Base-by-base conservation (phyloP, 2,888 invertebrate species). In the Labia minor region DNA sequence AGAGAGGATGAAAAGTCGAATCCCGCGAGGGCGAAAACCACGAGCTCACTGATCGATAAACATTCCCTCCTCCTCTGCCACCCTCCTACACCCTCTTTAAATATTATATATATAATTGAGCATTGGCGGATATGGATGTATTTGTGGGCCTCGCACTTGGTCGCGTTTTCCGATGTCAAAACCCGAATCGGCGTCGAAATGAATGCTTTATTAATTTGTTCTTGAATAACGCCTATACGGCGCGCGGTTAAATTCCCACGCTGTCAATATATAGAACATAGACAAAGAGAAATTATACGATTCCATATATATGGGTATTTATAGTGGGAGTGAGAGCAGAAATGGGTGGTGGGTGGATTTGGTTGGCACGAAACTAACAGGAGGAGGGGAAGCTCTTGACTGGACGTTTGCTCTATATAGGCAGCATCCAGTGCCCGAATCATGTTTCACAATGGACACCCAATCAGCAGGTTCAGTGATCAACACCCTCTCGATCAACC, bases 141-240 rank as follows among this genome's bases (percentile, higher is more conserved):
- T 16, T 49, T 11, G 49, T 49, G 49, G 49, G 14, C 14, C 49
- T 49, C 49, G 49, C 49, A 49, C 49, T 49, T 49, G 49, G 49
- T 49, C 49, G 49, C 49, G 16, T 49, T 49, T 49, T 49, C 49
- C 49, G 49, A 49, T 49, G 49, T 49, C 49, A 49, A 49, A 49
- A 49, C 49, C 49, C 49, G 26, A 49, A 49, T 4, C 49, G 49
- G 49, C 49, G 49, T 49, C 49, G 49, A 49, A 49, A 49, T 49
- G 49, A 49, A 49, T 49, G 49, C 49, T 49, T 49, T 49, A 49
- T 49, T 49, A 49, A 49, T 49, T 49, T 49, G 49, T 49, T 49
- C 49, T 49, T 49, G 49, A 49, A 49, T 49, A 49, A 49, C 49
- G 49, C 49, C n/a, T 49, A 49, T 49, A 49, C n/a, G 49, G 49